Evolutionary conservation across 2,888 invertebrate species (phyloP).

Genomic region (Eristalinus aeneus): DNA sequence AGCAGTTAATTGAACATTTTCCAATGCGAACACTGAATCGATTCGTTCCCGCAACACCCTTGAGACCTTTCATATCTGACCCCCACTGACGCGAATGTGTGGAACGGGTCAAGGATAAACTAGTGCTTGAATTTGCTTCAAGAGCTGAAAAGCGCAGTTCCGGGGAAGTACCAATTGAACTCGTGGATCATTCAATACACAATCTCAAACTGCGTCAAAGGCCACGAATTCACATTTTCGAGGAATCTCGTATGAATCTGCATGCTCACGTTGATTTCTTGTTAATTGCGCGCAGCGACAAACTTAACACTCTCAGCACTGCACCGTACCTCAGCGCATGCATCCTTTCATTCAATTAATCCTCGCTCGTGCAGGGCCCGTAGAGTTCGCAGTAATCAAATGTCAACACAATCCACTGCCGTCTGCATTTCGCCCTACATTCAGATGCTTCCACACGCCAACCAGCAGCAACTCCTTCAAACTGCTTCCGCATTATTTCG

Average conservation of each 20-base stretch:
- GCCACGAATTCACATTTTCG: neutral
- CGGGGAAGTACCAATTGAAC: too few species aligned
- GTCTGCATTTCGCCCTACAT: neutral
- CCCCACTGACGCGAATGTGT: neutral
- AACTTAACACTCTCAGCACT: neutral
- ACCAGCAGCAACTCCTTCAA: neutral
- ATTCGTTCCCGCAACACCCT: neutral
- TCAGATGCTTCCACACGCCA: neutral
- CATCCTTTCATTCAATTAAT: neutral
- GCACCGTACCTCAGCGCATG: neutral
- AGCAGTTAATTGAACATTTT: constrained; percentile 22
- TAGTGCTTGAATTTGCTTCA: too few species aligned
- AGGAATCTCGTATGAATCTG: neutral
- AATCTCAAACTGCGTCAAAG: too few species aligned
- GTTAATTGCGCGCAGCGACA: too few species aligned
- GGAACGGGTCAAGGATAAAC: neutral
- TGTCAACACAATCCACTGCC: neutral
- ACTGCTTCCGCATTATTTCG: constrained; percentile 18
- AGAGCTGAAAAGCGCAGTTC: too few species aligned
- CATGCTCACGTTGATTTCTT: neutral
- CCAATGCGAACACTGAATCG: constrained; percentile 5
- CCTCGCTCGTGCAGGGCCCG: neutral
- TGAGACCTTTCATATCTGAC: neutral
- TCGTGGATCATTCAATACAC: too few species aligned
- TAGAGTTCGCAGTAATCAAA: neutral